These are phyloP conservation scores for mouse (Mus musculus) DNA, from an alignment of 2,113 vertebrate genomes.

Conservation along the genomic window GRCm39 chr1:31070501-31071000, in stretches of 20 bases:
- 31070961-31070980: conserved; percentile 14
- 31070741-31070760: no score
- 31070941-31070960: background rate
- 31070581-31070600: background rate
- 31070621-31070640: background rate
- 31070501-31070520: background rate
- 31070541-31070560: background rate
- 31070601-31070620: no score
- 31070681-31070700: background rate
- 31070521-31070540: background rate
- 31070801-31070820: no score
- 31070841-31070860: background rate
- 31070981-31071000: background rate
- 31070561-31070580: background rate
- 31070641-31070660: background rate
- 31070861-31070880: background rate
- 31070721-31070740: background rate
- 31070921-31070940: background rate
- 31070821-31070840: background rate
- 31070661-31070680: background rate
- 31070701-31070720: background rate
- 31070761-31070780: no score
- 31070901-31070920: background rate
- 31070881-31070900: background rate
- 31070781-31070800: no score